Percentiles rank a stretch among this genome's conserved stretches.
Evolutionary conservation across 2,113 vertebrate genomes (phyloP).

Genomic region (Diphyllodes magnificus): DNA sequence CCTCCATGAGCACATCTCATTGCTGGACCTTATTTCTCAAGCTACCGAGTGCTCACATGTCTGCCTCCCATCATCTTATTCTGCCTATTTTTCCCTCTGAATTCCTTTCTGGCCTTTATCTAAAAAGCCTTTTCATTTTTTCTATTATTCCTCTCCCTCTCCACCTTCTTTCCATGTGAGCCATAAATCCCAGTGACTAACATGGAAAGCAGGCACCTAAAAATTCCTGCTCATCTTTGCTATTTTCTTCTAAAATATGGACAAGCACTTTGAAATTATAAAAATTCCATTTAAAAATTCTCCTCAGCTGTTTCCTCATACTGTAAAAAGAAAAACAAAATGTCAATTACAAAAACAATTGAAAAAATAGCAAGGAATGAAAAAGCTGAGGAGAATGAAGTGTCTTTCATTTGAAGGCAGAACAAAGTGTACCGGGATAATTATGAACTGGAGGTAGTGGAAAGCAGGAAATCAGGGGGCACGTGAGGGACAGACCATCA

Average conservation of each 20-base stretch:
- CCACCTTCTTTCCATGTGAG: not conserved
- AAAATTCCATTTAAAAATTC: not conserved
- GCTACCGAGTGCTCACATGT: not conserved
- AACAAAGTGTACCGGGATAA: not conserved
- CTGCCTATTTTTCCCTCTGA: slow-evolving; percentile 2
- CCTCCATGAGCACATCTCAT: not conserved
- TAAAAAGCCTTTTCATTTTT: slow-evolving; percentile 12
- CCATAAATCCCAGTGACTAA: not conserved
- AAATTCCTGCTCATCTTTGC: not conserved
- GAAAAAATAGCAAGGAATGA: not conserved
- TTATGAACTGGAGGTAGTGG: not conserved
- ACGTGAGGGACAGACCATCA: not conserved
- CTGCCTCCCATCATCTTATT: not conserved
- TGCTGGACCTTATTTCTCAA: not conserved
- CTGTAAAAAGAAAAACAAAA: not conserved
- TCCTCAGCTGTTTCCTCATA: not conserved
- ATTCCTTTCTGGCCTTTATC: not conserved
- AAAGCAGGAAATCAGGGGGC: not conserved
- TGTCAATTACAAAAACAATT: not conserved
- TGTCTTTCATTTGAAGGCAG: not conserved
- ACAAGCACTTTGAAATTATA: not conserved
- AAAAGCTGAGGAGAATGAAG: not conserved
- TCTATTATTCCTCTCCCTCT: not conserved
- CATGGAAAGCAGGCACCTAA: not conserved
- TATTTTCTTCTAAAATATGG: not conserved